phyloP scores from a whole-genome alignment of 2,888 invertebrate genomes.

The Ceriagrion tenellum region DNA sequence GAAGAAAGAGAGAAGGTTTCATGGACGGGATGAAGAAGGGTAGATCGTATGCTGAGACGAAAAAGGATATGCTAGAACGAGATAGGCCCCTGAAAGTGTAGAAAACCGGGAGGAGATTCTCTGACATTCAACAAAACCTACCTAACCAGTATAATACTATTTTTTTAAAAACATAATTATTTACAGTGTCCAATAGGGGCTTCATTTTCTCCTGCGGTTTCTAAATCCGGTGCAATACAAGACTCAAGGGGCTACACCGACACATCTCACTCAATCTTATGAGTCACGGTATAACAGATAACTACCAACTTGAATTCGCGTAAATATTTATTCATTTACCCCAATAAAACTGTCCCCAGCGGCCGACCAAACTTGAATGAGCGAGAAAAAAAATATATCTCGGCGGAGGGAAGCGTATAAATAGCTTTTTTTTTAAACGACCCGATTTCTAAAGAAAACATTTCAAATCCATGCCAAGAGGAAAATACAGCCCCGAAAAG shows the following conservation, averaged over 20 bases:
- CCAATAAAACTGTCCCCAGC: slow-evolving; percentile 11
- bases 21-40: too few relatives aligned
- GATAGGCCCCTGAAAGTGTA: too few relatives aligned
- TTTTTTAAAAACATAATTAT: too few relatives aligned
- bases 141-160: too few relatives aligned
- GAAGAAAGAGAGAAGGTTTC: too few relatives aligned
- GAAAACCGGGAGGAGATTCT: too few relatives aligned
- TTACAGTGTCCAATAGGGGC: too few relatives aligned
- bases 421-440: slow-evolving; percentile 29
- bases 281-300: not conserved
- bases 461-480: slow-evolving; percentile 1
- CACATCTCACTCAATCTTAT: not conserved
- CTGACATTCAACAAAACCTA: too few relatives aligned
- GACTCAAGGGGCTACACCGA: not conserved
- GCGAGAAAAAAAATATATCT: slow-evolving; percentile 9
- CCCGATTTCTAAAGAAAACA: slow-evolving; percentile 23
- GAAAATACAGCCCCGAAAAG: slow-evolving; percentile 20
- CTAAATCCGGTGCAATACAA: not conserved
- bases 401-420: not conserved
- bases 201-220: not conserved
- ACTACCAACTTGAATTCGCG: not conserved
- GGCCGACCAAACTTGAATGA: slow-evolving; percentile 4
- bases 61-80: too few relatives aligned
- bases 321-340: slow-evolving; percentile 30
- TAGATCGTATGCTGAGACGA: too few relatives aligned